A percentile compares a stretch with the other conserved stretches of the same genome.
Evolutionary conservation across 1,140 invertebrate genomes (phyloP).

Genomic region (Carposina sasakii): DNA sequence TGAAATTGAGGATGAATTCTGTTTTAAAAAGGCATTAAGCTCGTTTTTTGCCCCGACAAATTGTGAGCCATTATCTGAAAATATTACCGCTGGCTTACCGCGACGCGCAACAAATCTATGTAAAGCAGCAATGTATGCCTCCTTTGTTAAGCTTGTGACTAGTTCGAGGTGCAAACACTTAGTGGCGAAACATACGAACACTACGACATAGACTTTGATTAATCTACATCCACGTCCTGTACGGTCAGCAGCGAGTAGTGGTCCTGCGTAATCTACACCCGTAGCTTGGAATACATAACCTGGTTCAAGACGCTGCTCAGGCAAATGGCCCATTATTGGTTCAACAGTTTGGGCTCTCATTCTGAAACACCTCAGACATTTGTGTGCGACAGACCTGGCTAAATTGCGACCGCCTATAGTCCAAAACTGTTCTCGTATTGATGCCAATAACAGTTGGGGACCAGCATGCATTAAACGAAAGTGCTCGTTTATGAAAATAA

Average conservation of each 20-base stretch:
- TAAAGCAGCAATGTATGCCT: slow-evolving; percentile 32
- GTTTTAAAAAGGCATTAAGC: background rate
- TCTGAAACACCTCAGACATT: slow-evolving; percentile 2
- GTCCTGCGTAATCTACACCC: slow-evolving; percentile 37
- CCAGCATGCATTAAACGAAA: slow-evolving; percentile 33
- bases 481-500: slow-evolving; percentile 44
- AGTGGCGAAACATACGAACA: slow-evolving; percentile 51
- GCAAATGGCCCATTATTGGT: slow-evolving; percentile 6
- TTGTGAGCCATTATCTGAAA: slow-evolving; percentile 35
- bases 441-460: slow-evolving; percentile 27
- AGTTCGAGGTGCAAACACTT: slow-evolving; percentile 57
- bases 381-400: slow-evolving; percentile 8
- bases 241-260: slow-evolving; percentile 20
- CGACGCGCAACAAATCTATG: slow-evolving; percentile 32
- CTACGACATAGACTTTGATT: slow-evolving; percentile 40
- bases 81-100: slow-evolving; percentile 21
- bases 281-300: slow-evolving; percentile 2
- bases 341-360: slow-evolving; percentile 3
- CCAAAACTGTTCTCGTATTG: slow-evolving; percentile 30
- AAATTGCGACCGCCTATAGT: slow-evolving; percentile 25
- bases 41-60: slow-evolving; percentile 19
- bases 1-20: background rate
- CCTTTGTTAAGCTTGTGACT: slow-evolving; percentile 37
- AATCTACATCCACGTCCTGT: slow-evolving; percentile 20
- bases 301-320: slow-evolving; percentile 4